Conservation (phyloP, 2,888 invertebrate species). For the Alloscopus bannaensis region DNA sequence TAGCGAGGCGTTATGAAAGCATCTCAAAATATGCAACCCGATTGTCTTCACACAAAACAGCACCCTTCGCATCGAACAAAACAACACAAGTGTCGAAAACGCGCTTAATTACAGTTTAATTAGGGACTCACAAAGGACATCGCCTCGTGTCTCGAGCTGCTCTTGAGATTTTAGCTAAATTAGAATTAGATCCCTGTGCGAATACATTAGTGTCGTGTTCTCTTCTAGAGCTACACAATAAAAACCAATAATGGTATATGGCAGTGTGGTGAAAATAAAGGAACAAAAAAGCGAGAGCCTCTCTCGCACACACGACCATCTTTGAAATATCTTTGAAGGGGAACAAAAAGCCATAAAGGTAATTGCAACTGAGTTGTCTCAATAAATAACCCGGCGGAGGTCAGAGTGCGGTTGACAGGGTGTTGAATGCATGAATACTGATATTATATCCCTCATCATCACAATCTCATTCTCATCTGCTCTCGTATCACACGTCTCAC, state of each 20-base stretch:
- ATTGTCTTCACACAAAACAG: too few species aligned
- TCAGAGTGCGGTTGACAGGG: conserved; percentile 30
- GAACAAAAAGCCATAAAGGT: conserved; percentile 48
- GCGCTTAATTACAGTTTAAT: conserved; percentile 20
- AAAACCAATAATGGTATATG: too few species aligned
- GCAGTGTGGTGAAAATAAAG: too few species aligned
- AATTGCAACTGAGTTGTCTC: conserved; percentile 52
- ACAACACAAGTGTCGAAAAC: neutral
- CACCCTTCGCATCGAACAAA: too few species aligned
- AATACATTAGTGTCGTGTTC: too few species aligned
- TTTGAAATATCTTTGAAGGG: too few species aligned
- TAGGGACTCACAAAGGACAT: conserved; percentile 10
- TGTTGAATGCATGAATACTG: conserved; percentile 32
- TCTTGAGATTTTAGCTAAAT: conserved; percentile 42
- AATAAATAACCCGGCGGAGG: conserved; percentile 52
- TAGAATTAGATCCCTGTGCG: conserved; percentile 14
- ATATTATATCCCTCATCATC: conserved; percentile 14
- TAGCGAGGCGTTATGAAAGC: neutral
- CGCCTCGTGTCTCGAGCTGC: conserved; percentile 48
- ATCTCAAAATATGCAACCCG: too few species aligned
- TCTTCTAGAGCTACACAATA: too few species aligned
- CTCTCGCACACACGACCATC: too few species aligned
- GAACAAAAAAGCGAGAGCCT: neutral
- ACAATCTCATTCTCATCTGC: neutral
- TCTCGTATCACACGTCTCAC: neutral